Evolutionary conservation across 2,888 invertebrate genomes (phyloP), one percentile per base, ranked within the genome.

Genomic region (Leucoma salicis): DNA sequence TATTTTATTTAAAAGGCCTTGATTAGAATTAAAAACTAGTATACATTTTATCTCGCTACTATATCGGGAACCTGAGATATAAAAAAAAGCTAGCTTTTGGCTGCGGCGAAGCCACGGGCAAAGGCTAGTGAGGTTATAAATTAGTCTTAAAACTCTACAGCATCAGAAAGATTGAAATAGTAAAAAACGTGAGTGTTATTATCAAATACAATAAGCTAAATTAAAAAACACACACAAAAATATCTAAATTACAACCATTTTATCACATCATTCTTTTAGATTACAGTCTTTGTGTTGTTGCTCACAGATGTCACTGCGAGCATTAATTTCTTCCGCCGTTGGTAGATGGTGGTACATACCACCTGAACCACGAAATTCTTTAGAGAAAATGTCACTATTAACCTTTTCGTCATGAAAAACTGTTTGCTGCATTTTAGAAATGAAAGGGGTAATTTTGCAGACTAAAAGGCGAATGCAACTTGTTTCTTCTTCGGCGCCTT

Each of bases 401-500:
- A 53, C 67, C 24, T 74, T 66, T 57, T 73, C 69, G 6, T 74
- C 71, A 8, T 80, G 89, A 42, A 95, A 82, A 0, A 89, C 88
- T n/a, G 94, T 92, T 42, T 90, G 90, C 67, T 96, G 96, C 92
- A 95, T 95, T 54, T 93, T 93, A 82, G 91, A 91, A 46, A 96
- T 92, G 46, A 95, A 92, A 0, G 96, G 96, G 0, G 94, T 91
- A 49, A 92, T 91, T 82, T 96, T 96, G 71, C 96, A 96, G 47
- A 96, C 82, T 21, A 96, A 77, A 18, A 95, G 81, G 63, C 93
- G 92, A 2, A 95, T 86, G 58, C 95, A 96, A 36, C 92, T 92
- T 0, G 92, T 93, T 56, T 94, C 93, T 45, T 92, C 87, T 6
- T 91, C 78, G 0, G 86, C 73, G 14, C 90, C 90, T 60, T 91